Evolutionary conservation across 1,140 invertebrate genomes (phyloP).

Genomic region (Limonius californicus): DNA sequence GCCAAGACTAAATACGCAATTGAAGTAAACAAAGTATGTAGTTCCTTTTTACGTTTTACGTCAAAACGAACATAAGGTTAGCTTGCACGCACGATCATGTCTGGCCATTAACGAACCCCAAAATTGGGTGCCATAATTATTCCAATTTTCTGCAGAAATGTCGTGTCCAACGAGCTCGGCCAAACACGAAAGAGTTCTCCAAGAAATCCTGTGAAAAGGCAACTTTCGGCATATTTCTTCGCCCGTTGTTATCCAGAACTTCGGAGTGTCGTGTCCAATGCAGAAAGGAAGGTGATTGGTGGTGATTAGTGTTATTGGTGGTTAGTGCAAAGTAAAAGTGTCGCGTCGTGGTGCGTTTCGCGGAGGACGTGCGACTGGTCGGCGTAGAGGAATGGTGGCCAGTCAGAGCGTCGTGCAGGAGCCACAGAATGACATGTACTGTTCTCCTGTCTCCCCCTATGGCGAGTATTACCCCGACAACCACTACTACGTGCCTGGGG

Average conservation of each 20-base stretch:
- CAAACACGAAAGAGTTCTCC: no score
- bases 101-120: neutral
- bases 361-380: conserved; percentile 25
- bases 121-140: neutral
- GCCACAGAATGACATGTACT: conserved; percentile 44
- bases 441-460: conserved; percentile 33
- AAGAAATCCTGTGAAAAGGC: neutral
- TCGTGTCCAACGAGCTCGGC: neutral
- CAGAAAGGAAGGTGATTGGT: conserved; percentile 3
- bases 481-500: conserved; percentile 34
- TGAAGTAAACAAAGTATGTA: neutral
- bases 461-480: conserved; percentile 43
- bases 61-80: neutral
- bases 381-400: conserved; percentile 42
- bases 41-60: neutral
- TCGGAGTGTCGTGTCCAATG: neutral
- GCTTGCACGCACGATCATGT: neutral
- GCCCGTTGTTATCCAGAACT: neutral
- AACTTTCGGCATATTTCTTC: neutral
- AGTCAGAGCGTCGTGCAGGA: conserved; percentile 42
- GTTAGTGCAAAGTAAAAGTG: conserved; percentile 28
- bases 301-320: conserved; percentile 4
- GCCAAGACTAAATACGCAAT: neutral
- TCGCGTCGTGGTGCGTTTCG: conserved; percentile 26
- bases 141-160: neutral